Evolutionary conservation across 2,888 invertebrate species (phyloP).

Genomic region (Lacanobia oleracea): DNA sequence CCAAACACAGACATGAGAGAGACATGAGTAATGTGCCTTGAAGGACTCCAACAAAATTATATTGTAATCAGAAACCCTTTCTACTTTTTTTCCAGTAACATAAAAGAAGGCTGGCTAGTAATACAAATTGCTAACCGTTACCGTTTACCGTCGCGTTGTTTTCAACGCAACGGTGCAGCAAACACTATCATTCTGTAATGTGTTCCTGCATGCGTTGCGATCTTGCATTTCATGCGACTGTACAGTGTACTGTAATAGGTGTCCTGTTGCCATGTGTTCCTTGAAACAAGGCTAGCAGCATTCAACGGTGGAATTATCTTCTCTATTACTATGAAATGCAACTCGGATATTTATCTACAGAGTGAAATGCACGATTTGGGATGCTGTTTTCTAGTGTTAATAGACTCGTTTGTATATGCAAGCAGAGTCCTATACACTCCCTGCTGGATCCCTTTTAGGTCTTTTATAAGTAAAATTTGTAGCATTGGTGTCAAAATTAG

Average conservation of each 20-base stretch:
- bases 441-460: too few relatives aligned
- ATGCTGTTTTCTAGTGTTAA: not conserved
- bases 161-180: constrained; percentile 16
- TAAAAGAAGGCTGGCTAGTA: not conserved
- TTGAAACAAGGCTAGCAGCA: constrained; percentile 46
- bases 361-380: constrained; percentile 11
- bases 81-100: not conserved
- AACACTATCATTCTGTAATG: constrained; percentile 13
- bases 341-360: constrained; percentile 4
- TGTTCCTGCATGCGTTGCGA: constrained; percentile 34
- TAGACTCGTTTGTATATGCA: not conserved
- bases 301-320: constrained; percentile 34
- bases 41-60: not conserved
- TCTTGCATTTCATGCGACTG: constrained; percentile 32
- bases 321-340: constrained; percentile 46
- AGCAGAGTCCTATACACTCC: not conserved
- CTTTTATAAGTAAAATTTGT: not conserved
- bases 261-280: constrained; percentile 58
- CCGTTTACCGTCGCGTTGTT: too few relatives aligned
- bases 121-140: not conserved
- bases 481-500: not conserved
- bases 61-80: not conserved
- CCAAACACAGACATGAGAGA: not conserved
- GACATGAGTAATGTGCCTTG: not conserved
- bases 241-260: constrained; percentile 28